Conservation (phyloP, 2,888 invertebrate species). For the Drosophila cracens region DNA sequence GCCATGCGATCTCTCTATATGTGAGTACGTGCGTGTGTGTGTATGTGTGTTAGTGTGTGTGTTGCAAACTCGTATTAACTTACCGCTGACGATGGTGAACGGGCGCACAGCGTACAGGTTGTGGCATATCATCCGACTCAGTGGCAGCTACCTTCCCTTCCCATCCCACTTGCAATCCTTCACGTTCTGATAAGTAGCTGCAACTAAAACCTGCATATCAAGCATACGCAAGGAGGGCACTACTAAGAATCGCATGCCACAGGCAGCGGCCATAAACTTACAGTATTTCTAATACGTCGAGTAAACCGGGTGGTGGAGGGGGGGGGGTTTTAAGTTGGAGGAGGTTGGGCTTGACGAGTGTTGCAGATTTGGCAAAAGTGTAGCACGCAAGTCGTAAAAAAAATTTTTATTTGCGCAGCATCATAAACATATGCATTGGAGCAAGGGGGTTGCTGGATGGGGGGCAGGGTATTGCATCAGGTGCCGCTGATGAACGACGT, state of each 20-base stretch:
- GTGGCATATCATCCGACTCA: conserved; percentile 15
- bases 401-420: conserved; percentile 67
- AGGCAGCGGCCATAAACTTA: conserved; percentile 31
- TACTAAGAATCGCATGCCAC: conserved; percentile 29
- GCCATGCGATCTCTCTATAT: neutral
- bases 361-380: conserved; percentile 46
- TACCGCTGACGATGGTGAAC: conserved; percentile 32
- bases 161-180: conserved; percentile 10
- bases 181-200: conserved; percentile 49
- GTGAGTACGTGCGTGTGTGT: neutral
- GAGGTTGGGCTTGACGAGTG: neutral
- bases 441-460: neutral
- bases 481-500: conserved; percentile 18
- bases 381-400: conserved; percentile 66
- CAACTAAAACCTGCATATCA: conserved; percentile 38
- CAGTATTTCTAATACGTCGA: conserved; percentile 38
- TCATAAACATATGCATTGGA: conserved; percentile 70
- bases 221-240: conserved; percentile 47
- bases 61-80: conserved; percentile 41
- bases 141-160: neutral
- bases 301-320: neutral
- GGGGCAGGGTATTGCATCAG: neutral
- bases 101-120: conserved; percentile 17
- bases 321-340: neutral
- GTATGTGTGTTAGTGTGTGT: conserved; percentile 4